Evolutionary conservation across 2,113 vertebrate species (phyloP).

Genomic region (Eurypyga helias): DNA sequence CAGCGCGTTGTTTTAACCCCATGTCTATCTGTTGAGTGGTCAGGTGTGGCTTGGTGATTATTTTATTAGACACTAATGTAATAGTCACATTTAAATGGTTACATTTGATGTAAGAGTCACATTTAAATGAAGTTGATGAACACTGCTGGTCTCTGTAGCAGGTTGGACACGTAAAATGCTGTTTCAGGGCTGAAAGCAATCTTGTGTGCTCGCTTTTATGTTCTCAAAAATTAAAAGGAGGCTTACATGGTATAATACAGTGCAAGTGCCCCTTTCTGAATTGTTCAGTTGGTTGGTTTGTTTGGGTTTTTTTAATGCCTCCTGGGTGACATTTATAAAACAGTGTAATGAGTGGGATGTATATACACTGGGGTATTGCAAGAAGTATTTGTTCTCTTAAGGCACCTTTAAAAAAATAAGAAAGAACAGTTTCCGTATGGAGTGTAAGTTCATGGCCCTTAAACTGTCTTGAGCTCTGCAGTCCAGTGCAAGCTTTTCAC

Average conservation of each 20-base stretch:
- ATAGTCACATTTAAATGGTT: neutral
- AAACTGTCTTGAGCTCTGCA: neutral
- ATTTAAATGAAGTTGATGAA: neutral
- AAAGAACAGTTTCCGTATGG: neutral
- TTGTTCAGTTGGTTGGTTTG: neutral
- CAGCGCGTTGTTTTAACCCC: neutral
- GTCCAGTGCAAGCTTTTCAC: neutral
- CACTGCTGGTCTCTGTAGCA: neutral
- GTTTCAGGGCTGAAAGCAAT: neutral
- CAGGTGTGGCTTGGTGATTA: neutral
- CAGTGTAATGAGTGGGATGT: neutral
- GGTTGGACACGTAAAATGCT: neutral
- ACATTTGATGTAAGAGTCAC: neutral
- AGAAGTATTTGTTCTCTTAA: neutral
- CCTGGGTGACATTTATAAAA: neutral
- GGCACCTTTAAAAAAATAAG: neutral
- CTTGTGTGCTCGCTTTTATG: neutral
- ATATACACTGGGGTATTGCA: neutral
- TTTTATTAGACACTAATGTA: neutral
- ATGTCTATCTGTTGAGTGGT: neutral
- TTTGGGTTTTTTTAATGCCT: neutral
- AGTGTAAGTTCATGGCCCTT: neutral
- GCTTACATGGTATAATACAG: neutral
- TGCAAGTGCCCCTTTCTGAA: neutral
- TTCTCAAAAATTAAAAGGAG: neutral